Percentiles rank a stretch among this genome's conserved stretches.
These are phyloP conservation scores for Cisticola juncidis DNA, from an alignment of 2,113 vertebrate species.

Conservation along the genomic window DNA sequence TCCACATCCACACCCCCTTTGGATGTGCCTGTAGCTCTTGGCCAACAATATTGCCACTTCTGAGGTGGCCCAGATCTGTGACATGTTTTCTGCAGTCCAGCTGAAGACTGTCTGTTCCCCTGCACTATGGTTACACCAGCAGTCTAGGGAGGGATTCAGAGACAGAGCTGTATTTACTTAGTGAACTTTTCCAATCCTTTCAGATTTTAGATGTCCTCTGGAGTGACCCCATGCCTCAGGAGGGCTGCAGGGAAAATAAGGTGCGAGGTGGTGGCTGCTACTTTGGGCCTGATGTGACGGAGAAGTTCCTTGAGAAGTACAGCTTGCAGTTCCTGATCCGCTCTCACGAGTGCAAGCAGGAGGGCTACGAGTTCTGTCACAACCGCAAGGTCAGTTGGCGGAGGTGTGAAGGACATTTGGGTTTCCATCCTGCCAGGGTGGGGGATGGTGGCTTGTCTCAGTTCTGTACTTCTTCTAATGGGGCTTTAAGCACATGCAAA, in stretches of 20 bases:
- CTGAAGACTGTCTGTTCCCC: too few relatives aligned
- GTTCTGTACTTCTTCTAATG: neutral
- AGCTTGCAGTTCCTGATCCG: conserved; percentile 87
- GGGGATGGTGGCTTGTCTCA: neutral
- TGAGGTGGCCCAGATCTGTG: neutral
- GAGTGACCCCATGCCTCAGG: conserved; percentile 90
- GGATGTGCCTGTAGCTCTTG: neutral
- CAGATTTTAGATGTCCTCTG: conserved; percentile 89
- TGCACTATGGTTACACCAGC: neutral
- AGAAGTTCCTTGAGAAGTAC: conserved; percentile 79
- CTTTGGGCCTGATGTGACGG: conserved; percentile 89
- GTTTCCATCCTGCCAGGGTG: neutral
- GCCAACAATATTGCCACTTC: neutral
- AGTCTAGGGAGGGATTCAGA: neutral
- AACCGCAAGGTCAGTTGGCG: conserved; percentile 72
- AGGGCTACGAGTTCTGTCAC: conserved; percentile 93
- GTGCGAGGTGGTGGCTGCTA: conserved; percentile 89
- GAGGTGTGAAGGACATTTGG: fast-evolving
- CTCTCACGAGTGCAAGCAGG: conserved; percentile 93
- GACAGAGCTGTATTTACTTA: neutral
- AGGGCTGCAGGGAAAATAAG: conserved; percentile 84
- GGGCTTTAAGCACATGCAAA: neutral
- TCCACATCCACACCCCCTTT: neutral
- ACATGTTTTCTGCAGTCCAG: too few relatives aligned
- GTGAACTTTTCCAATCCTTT: neutral